A percentile compares a stretch with the other conserved stretches of the same genome.
Conservation (phyloP, 2,888 invertebrate genomes). For the Stictocephala bisonia region DNA sequence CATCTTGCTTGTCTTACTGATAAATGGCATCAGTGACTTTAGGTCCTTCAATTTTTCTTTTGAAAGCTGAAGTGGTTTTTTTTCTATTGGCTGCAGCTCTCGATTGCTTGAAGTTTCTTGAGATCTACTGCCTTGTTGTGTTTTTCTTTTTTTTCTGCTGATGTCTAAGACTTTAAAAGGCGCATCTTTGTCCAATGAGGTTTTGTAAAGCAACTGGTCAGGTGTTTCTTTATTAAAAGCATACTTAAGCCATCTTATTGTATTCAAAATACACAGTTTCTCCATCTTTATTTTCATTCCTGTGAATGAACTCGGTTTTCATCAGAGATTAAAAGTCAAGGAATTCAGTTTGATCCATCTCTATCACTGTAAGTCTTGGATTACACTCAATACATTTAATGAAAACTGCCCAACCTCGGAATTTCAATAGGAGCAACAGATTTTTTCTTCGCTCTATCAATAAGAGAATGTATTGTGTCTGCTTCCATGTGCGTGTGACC, state of each 20-base stretch:
- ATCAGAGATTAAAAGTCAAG: slow-evolving; percentile 19
- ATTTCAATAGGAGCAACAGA: slow-evolving; percentile 16
- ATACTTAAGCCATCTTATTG: slow-evolving; percentile 3
- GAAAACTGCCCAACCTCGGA: slow-evolving; percentile 6
- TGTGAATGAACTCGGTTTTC: slow-evolving; percentile 37
- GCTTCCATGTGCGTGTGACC: no score
- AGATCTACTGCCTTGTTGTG: not conserved
- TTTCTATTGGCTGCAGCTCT: no score
- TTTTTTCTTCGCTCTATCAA: no score
- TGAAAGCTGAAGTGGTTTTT: no score
- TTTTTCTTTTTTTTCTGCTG: not conserved
- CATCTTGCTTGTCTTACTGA: slow-evolving; percentile 20
- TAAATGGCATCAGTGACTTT: slow-evolving; percentile 26
- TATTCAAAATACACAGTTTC: slow-evolving; percentile 22
- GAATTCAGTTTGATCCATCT: slow-evolving; percentile 35
- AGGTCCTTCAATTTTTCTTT: not conserved
- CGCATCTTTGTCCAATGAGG: no score
- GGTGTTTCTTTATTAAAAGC: slow-evolving; percentile 9
- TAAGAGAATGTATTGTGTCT: no score
- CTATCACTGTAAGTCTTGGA: slow-evolving; percentile 16
- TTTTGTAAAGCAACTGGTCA: slow-evolving; percentile 29
- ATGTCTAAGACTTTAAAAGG: slow-evolving; percentile 21
- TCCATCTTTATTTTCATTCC: slow-evolving; percentile 20
- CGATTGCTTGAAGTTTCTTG: not conserved
- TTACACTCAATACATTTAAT: slow-evolving; percentile 16